Evolutionary conservation across 2,888 invertebrate species (phyloP).

Genomic region (Cantharis rustica): DNA sequence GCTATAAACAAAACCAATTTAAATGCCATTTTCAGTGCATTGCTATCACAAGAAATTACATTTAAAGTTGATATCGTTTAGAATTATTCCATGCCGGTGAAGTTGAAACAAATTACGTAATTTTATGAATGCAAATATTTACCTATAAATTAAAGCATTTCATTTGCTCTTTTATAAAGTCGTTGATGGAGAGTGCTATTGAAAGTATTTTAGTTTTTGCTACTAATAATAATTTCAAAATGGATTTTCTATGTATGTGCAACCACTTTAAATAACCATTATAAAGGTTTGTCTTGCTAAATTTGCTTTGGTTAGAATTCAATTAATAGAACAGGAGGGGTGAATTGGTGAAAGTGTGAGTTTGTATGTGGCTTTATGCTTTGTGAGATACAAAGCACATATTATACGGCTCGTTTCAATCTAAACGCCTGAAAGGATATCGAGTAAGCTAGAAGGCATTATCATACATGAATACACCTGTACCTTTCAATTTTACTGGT

Average conservation of each 20-base stretch:
- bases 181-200: background rate
- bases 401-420: conserved; percentile 20
- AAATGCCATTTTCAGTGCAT: background rate
- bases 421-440: conserved; percentile 19
- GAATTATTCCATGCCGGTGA: background rate
- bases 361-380: conserved; percentile 13
- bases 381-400: conserved; percentile 22
- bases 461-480: conserved; percentile 15
- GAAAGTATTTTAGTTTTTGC: background rate
- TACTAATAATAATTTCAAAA: background rate
- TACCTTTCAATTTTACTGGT: conserved; percentile 11
- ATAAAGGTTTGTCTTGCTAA: conserved; percentile 1
- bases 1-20: background rate
- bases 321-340: conserved; percentile 16
- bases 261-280: background rate
- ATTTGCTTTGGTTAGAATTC: conserved; percentile 13
- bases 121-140: background rate
- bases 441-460: conserved; percentile 15
- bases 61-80: background rate
- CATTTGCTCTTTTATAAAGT: background rate
- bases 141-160: background rate
- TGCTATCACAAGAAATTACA: background rate
- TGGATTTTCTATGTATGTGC: background rate
- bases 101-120: background rate
- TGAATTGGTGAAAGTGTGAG: conserved; percentile 14